phyloP scores from a whole-genome alignment of 1,140 invertebrate species.

The Scaptomyza hsui region DNA sequence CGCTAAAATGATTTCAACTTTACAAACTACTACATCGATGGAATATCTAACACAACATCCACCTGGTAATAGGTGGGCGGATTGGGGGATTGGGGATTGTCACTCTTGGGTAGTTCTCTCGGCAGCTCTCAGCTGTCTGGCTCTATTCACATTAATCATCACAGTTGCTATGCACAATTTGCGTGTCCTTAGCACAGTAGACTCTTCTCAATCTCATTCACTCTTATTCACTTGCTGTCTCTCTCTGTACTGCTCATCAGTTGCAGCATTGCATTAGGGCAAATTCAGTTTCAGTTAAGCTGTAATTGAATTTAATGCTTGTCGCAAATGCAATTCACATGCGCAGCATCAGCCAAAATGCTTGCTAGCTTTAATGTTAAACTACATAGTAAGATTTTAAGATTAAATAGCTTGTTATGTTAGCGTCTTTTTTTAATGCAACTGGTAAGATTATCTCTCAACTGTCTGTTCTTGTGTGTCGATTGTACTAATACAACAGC shows the following conservation, averaged over 20 bases:
- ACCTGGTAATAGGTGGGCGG: not conserved
- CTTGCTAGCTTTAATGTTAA: not conserved
- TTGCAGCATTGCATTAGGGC: not conserved
- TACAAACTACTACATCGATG: constrained; percentile 1
- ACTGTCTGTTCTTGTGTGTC: too few species aligned
- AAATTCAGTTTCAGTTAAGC: constrained; percentile 21
- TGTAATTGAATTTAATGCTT: constrained; percentile 32
- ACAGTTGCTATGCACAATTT: not conserved
- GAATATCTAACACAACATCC: not conserved
- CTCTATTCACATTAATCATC: not conserved
- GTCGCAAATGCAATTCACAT: constrained; percentile 33
- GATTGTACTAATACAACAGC: too few species aligned
- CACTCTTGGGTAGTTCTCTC: not conserved
- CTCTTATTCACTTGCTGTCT: not conserved
- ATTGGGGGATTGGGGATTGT: too few species aligned
- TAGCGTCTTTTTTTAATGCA: too few species aligned
- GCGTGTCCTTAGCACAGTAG: not conserved
- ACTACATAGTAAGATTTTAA: too few species aligned
- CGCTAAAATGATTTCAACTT: not conserved
- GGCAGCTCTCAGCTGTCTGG: not conserved
- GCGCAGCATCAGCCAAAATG: not conserved
- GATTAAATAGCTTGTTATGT: too few species aligned
- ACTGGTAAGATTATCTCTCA: too few species aligned
- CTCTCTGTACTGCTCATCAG: not conserved
- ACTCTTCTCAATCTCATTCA: not conserved